Evolutionary conservation across 1,140 invertebrate genomes (phyloP).

Genomic region (Hypsibius dujardini): DNA sequence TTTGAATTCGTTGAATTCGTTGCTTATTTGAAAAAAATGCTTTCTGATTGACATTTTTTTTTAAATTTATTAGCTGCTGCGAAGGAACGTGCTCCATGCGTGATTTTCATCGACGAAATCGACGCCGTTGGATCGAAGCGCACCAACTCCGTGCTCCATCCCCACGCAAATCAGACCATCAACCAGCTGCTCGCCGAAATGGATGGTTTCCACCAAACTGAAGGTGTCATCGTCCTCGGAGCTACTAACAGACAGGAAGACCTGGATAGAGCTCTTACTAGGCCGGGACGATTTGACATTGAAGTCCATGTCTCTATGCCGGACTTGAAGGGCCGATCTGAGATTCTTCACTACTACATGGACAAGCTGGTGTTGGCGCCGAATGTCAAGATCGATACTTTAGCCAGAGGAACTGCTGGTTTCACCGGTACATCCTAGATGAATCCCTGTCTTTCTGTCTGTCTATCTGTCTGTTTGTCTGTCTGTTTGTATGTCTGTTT

Average conservation of each 20-base stretch:
- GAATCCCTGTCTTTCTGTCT: no score
- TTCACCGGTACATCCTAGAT: conserved; percentile 53
- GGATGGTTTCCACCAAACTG: conserved; percentile 93
- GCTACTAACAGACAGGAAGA: conserved; percentile 90
- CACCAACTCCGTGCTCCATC: conserved; percentile 83
- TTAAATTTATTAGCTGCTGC: conserved; percentile 51
- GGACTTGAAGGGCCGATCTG: conserved; percentile 69
- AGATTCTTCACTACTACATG: conserved; percentile 76
- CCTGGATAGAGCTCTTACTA: conserved; percentile 68
- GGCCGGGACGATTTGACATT: conserved; percentile 90
- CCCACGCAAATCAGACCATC: conserved; percentile 97
- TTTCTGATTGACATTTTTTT: background rate
- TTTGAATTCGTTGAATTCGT: background rate
- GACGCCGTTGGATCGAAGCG: conserved; percentile 91
- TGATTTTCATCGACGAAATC: conserved; percentile 98
- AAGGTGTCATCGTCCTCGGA: conserved; percentile 90
- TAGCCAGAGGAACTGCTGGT: conserved; percentile 75
- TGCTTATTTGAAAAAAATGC: conserved; percentile 16
- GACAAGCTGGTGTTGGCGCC: conserved; percentile 40
- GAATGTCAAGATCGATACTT: conserved; percentile 60
- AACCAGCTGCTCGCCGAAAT: conserved; percentile 94
- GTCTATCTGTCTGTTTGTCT: no score
- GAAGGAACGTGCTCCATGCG: conserved; percentile 83
- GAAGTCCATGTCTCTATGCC: conserved; percentile 74
- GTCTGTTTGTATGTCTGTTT: no score